phyloP scores from a whole-genome alignment of 1,140 invertebrate genomes.

The Cepaea nemoralis region DNA sequence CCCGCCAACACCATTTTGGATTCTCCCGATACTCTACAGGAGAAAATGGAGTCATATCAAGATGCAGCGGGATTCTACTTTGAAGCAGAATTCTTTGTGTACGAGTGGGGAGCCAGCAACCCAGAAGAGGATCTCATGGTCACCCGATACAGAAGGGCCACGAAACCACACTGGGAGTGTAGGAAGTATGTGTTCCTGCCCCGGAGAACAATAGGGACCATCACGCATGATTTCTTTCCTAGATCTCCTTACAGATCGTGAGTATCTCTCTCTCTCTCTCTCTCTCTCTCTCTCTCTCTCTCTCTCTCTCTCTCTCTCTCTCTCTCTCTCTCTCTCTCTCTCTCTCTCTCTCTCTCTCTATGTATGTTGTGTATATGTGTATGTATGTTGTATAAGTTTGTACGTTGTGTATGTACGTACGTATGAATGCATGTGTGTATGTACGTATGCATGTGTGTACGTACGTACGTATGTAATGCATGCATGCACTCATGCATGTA shows the following conservation, averaged over 20 bases:
- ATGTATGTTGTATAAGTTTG: too few species aligned
- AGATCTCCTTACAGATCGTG: background rate
- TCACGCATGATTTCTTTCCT: constrained; percentile 6
- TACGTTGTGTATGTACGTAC: too few species aligned
- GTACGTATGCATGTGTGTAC: too few species aligned
- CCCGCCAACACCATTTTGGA: too few species aligned
- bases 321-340: constrained; percentile 29
- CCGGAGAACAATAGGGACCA: background rate
- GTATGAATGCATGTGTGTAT: too few species aligned
- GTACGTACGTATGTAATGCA: too few species aligned
- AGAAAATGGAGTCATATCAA: constrained; percentile 25
- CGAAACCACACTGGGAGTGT: constrained; percentile 25
- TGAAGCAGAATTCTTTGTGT: constrained; percentile 41
- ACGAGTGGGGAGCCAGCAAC: constrained; percentile 40
- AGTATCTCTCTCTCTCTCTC: constrained; percentile 7
- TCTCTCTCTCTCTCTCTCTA: constrained; percentile 35
- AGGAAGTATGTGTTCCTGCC: constrained; percentile 19
- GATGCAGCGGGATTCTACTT: constrained; percentile 44
- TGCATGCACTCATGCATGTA: too few species aligned
- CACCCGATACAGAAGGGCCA: constrained; percentile 22
- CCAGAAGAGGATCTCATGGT: constrained; percentile 19
- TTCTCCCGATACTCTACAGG: too few species aligned
- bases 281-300: background rate
- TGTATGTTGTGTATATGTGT: too few species aligned
- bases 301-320: constrained; percentile 31